These are phyloP conservation scores for Sturnus vulgaris DNA, from an alignment of 2,113 vertebrate genomes.

Conservation along the genomic window DNA sequence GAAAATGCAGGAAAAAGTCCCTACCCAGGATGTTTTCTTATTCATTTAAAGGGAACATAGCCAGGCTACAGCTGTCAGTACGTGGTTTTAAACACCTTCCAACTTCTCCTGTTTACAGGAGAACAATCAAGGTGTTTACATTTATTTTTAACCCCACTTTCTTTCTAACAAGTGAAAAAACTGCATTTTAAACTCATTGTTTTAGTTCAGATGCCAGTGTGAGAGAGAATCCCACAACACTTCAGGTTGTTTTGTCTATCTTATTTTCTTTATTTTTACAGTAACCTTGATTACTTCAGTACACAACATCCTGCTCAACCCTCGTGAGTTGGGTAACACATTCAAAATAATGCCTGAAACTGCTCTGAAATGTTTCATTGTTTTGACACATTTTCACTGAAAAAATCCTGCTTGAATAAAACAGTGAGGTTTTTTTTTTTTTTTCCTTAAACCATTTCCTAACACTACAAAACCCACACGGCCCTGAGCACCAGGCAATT, in stretches of 20 bases:
- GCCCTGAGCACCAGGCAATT: background rate
- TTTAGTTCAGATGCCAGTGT: background rate
- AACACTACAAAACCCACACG: background rate
- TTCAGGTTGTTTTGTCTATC: background rate
- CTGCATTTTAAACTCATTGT: background rate
- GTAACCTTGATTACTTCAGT: background rate
- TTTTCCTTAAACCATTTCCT: background rate
- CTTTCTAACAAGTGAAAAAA: background rate
- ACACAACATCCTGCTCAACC: background rate
- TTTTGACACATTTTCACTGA: background rate
- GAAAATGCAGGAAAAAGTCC: background rate
- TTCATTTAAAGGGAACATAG: background rate
- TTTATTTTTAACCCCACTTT: background rate
- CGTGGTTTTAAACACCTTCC: background rate
- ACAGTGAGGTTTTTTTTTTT: background rate
- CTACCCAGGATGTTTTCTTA: background rate
- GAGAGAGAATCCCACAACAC: background rate
- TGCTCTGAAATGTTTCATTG: background rate
- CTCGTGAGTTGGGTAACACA: background rate
- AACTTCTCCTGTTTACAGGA: background rate
- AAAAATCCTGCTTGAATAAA: background rate
- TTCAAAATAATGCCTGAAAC: background rate
- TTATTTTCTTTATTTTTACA: background rate
- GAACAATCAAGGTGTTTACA: background rate
- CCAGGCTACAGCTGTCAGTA: background rate